phyloP scores from a whole-genome alignment of 37 sponge, comb jelly and placozoan genomes.

The Mnemiopsis leidyi region DNA sequence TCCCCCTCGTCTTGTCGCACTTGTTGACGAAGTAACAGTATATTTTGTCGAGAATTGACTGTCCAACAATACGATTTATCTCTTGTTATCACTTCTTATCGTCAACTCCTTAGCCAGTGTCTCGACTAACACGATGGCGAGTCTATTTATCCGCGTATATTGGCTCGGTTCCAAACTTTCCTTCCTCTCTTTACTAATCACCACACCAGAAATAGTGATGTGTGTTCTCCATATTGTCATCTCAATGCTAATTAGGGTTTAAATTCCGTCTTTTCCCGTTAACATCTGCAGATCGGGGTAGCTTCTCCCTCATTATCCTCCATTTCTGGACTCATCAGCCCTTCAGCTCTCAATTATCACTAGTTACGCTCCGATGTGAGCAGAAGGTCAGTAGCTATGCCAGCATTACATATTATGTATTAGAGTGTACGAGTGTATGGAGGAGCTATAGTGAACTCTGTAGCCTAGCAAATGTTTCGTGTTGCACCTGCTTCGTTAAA shows the following conservation, averaged over 20 bases:
- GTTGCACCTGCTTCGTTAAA: too few relatives aligned
- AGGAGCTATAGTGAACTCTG: background rate
- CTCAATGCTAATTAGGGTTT: background rate
- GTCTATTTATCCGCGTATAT: background rate
- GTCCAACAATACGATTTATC: background rate
- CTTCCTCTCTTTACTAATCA: background rate
- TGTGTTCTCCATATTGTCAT: background rate
- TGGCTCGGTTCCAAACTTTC: background rate
- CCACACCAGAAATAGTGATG: background rate
- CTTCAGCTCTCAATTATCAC: background rate
- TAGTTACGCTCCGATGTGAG: background rate
- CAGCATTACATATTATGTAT: background rate
- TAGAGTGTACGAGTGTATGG: background rate
- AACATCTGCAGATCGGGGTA: background rate
- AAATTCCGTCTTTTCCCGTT: background rate
- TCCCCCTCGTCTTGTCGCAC: too few relatives aligned
- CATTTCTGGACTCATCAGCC: background rate
- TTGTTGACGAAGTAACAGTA: too few relatives aligned
- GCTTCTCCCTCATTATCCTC: background rate
- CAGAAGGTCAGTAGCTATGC: background rate
- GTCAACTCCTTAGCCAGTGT: background rate
- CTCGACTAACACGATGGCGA: too few relatives aligned
- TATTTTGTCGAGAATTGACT: too few relatives aligned
- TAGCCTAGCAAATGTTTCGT: background rate
- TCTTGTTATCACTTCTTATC: too few relatives aligned